Conservation (phyloP, 2,797 vertebrate genomes). For the Valencia hispanica region DNA sequence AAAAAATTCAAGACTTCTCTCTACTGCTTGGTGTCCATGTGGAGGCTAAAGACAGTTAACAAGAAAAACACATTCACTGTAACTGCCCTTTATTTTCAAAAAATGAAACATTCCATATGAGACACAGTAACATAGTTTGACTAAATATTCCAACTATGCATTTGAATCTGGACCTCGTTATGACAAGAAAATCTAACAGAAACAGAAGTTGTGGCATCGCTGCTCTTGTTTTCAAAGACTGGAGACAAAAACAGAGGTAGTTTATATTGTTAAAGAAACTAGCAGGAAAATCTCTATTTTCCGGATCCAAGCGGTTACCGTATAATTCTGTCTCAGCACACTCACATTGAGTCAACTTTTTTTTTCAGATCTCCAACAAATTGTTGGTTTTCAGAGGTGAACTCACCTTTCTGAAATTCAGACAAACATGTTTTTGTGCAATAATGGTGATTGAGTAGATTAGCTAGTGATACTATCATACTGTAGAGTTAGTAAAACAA, state of each 20-base stretch:
- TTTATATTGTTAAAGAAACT: slow-evolving; percentile 56
- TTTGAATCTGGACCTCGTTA: slow-evolving; percentile 42
- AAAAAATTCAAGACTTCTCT: neutral
- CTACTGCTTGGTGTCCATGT: neutral
- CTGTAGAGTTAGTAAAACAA: neutral
- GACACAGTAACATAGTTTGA: slow-evolving; percentile 50
- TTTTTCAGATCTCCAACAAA: slow-evolving; percentile 17
- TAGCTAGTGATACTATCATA: neutral
- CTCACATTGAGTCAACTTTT: slow-evolving; percentile 20
- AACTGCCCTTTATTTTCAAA: slow-evolving; percentile 61
- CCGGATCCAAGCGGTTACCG: slow-evolving; percentile 27
- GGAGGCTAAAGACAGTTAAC: neutral
- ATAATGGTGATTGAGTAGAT: slow-evolving; percentile 27
- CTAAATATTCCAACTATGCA: slow-evolving; percentile 61
- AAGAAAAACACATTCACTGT: slow-evolving; percentile 12
- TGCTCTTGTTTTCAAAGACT: slow-evolving; percentile 52
- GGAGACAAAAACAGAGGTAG: slow-evolving; percentile 73
- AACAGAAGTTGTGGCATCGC: slow-evolving; percentile 39
- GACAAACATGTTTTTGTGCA: slow-evolving; percentile 54
- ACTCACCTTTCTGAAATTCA: slow-evolving; percentile 21
- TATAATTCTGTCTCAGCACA: slow-evolving; percentile 25
- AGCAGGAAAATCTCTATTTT: slow-evolving; percentile 26
- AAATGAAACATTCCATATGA: slow-evolving; percentile 49
- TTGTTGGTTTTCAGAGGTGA: slow-evolving; percentile 12
- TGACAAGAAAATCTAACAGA: slow-evolving; percentile 57